Evolutionary conservation across 1,140 invertebrate species (phyloP), one percentile per base, ranked within the genome.

Genomic region (Yoshiicerus persimilis): DNA sequence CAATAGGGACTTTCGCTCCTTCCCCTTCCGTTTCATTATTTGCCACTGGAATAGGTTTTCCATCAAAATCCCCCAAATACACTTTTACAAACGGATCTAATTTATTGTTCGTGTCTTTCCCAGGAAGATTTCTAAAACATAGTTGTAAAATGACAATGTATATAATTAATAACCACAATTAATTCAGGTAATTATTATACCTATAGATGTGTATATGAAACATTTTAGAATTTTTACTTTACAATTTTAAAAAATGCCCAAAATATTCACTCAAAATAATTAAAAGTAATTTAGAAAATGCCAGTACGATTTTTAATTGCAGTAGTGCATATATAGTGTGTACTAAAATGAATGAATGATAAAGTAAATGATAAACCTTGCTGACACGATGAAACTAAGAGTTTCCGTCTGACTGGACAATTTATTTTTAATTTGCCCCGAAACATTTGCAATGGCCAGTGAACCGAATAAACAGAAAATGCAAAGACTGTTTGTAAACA

Each of bases 51-150:
- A 30, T 10, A 0, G 25, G 6, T 2, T 1, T 8, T 32, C 62
- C 75, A 38, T 83, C 20, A n/a, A 86, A 39, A 27, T 38, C 75
- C 23, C 70, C 88, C 10, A 86, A 70, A 64, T 64, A 87, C 0
- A 89, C 88, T 64, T 87, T 87, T 5, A 89, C 88, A 30, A 87
- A 89, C 0, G 86, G 86, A 75, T 89, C 88, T 4, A 84, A 56
- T 25, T 70, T 25, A 5, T 75, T 36, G 64, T 87, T 87, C 10
- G 41, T 87, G 30, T 89, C 88, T 23, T 87, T 87, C 16, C 34
- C 30, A 20, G 87, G 87, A 23, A 87, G 38, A 32, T 80, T 47
- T 23, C 87, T 87, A 25, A n/a, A 1, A 34, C 56, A 41, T 64
- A 6, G 0, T 25, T 10, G 25, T 8, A 30, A 30, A 56, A 86